Evolutionary conservation across 2,888 invertebrate genomes (phyloP).

Genomic region (Drosophila mulleri): DNA sequence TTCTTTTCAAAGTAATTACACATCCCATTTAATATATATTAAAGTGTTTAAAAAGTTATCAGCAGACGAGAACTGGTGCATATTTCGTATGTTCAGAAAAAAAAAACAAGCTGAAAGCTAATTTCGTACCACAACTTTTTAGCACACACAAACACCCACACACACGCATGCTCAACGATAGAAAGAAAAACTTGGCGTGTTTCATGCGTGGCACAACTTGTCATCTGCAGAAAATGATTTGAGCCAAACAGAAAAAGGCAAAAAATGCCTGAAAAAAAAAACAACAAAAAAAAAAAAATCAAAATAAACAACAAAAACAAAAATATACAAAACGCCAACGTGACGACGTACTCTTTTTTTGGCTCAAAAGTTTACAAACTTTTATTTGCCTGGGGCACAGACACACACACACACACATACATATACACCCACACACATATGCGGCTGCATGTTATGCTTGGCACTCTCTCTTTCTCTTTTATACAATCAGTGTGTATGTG

Average conservation of each 20-base stretch:
- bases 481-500: too few relatives aligned
- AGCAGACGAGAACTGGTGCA: constrained; percentile 10
- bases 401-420: background rate
- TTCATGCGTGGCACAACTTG: constrained; percentile 64
- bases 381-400: constrained; percentile 35
- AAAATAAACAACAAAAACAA: constrained; percentile 1
- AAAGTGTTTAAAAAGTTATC: constrained; percentile 33
- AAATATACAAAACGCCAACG: constrained; percentile 22
- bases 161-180: background rate
- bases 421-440: constrained; percentile 16
- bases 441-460: constrained; percentile 14
- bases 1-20: constrained; percentile 5
- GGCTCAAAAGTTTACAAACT: constrained; percentile 48
- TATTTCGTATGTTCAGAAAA: constrained; percentile 1
- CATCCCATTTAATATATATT: constrained; percentile 7
- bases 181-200: constrained; percentile 31
- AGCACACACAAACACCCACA: constrained; percentile 19
- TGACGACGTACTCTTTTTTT: constrained; percentile 15
- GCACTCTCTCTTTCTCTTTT: background rate
- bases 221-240: constrained; percentile 66
- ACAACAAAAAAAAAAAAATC: background rate
- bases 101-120: constrained; percentile 12
- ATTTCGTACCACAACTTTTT: constrained; percentile 30
- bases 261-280: background rate
- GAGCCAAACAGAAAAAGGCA: constrained; percentile 23